A percentile compares a stretch with the other conserved stretches of the same genome.
These are phyloP conservation scores for Idris sp. DNA, from an alignment of 1,140 invertebrate genomes.

Conservation along the genomic window DNA sequence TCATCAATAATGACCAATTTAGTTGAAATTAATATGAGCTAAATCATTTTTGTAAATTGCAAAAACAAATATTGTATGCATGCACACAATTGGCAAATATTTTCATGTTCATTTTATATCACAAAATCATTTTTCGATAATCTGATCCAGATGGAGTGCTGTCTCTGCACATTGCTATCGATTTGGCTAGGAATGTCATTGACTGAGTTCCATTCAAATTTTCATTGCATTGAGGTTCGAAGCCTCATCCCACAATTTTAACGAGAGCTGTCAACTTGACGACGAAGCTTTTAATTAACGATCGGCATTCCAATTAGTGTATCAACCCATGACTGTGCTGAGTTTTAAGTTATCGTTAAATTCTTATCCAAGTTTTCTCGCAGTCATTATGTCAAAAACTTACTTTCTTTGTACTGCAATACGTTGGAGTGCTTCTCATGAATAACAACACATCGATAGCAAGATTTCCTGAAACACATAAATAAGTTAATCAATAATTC, in stretches of 20 bases:
- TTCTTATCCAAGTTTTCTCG: conserved; percentile 35
- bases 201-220: conserved; percentile 57
- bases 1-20: too few relatives aligned
- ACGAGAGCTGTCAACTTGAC: conserved; percentile 57
- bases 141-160: conserved; percentile 7
- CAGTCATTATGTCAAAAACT: conserved; percentile 78
- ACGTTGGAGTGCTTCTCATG: conserved; percentile 95
- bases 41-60: too few relatives aligned
- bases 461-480: conserved; percentile 79
- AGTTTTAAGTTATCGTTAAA: conserved; percentile 43
- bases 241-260: conserved; percentile 27
- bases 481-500: too few relatives aligned
- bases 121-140: conserved; percentile 20
- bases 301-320: conserved; percentile 72
- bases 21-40: too few relatives aligned
- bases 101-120: conserved; percentile 17
- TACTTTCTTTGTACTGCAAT: conserved; percentile 97
- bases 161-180: conserved; percentile 41
- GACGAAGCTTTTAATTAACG: conserved; percentile 73
- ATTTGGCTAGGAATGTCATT: conserved; percentile 57
- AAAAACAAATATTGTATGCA: too few relatives aligned
- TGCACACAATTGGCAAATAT: too few relatives aligned
- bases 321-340: conserved; percentile 48
- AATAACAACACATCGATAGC: conserved; percentile 93
- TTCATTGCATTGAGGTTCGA: conserved; percentile 45